Evolutionary conservation across 2,797 vertebrate species (phyloP).

Genomic region (Dicrostonyx torquatus): DNA sequence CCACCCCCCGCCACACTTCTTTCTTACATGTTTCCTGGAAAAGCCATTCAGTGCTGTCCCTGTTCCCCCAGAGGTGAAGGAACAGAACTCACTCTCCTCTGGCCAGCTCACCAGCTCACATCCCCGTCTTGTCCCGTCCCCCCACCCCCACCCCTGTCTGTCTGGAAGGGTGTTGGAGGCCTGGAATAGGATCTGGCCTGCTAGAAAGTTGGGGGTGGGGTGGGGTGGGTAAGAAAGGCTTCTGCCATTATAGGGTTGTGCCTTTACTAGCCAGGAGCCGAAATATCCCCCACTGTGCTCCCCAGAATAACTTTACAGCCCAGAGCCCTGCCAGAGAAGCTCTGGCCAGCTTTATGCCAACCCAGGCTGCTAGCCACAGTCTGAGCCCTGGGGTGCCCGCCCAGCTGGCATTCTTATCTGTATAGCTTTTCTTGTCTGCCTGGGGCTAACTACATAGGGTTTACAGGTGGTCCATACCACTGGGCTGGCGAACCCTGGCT

Average conservation of each 20-base stretch:
- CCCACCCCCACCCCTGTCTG: neutral
- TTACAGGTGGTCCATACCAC: constrained; percentile 31
- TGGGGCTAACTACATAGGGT: constrained; percentile 14
- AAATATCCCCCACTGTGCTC: neutral
- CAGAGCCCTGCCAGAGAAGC: constrained; percentile 68
- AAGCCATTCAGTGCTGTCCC: constrained; percentile 67
- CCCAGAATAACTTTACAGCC: constrained; percentile 56
- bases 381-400: neutral
- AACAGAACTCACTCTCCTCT: neutral
- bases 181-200: neutral
- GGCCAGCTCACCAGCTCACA: constrained; percentile 36
- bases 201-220: neutral
- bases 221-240: neutral
- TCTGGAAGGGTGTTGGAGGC: constrained; percentile 42
- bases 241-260: constrained; percentile 64
- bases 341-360: constrained; percentile 27
- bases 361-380: constrained; percentile 19
- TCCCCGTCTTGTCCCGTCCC: no score
- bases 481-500: constrained; percentile 41
- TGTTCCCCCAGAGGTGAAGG: constrained; percentile 35
- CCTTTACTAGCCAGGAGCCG: constrained; percentile 73
- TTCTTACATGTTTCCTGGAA: constrained; percentile 52
- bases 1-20: neutral
- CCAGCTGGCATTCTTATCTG: neutral
- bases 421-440: constrained; percentile 27